Conservation (phyloP, 2,888 invertebrate genomes). For the Suillia variegata region DNA sequence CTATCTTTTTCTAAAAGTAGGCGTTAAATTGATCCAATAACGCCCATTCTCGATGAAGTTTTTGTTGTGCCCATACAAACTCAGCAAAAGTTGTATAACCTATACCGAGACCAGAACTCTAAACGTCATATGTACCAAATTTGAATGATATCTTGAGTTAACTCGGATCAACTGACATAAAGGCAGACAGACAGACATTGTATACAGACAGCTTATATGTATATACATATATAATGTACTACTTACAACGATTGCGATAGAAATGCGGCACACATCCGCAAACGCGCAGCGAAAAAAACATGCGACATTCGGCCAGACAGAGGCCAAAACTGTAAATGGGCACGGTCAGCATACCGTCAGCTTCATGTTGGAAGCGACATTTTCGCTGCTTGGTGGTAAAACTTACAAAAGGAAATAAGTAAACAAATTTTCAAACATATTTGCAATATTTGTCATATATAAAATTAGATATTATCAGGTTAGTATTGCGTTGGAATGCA, state of each 20-base stretch:
- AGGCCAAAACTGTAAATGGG: conserved; percentile 73
- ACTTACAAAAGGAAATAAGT: conserved; percentile 57
- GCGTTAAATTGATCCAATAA: too few species aligned
- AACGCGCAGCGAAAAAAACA: conserved; percentile 65
- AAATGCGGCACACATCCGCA: conserved; percentile 79
- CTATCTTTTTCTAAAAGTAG: too few species aligned
- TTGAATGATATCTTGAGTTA: too few species aligned
- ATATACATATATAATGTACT: too few species aligned
- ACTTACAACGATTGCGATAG: conserved; percentile 69
- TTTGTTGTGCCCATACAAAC: too few species aligned
- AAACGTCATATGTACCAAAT: too few species aligned
- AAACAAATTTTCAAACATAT: not conserved
- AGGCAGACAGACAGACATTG: too few species aligned
- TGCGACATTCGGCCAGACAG: conserved; percentile 76
- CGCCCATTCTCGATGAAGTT: too few species aligned
- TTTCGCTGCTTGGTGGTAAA: conserved; percentile 70
- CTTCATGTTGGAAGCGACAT: conserved; percentile 72
- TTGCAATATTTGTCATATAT: not conserved
- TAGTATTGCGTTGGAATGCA: not conserved
- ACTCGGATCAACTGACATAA: too few species aligned
- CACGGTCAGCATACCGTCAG: conserved; percentile 68
- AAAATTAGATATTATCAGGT: not conserved
- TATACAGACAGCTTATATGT: too few species aligned
- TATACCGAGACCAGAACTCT: too few species aligned
- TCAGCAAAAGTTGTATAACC: too few species aligned